Conservation (phyloP, 1,140 invertebrate genomes). For the Lasaia peninsularis region DNA sequence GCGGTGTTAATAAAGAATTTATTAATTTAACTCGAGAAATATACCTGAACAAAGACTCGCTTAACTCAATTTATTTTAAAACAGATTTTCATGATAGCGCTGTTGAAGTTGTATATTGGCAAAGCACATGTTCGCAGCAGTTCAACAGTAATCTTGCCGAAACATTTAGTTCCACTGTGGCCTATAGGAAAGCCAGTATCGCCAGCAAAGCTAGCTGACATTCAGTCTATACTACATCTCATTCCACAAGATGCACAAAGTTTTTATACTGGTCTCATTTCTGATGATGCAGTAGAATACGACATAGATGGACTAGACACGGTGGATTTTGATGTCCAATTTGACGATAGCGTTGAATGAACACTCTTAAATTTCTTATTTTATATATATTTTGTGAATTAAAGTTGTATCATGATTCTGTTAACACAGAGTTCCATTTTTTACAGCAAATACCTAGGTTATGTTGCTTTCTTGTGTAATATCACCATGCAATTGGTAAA, state of each 20-base stretch:
- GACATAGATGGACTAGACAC: slow-evolving; percentile 22
- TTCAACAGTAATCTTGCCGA: slow-evolving; percentile 13
- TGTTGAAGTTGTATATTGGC: slow-evolving; percentile 18
- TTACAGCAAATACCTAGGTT: no score
- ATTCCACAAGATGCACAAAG: no score
- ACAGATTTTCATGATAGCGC: slow-evolving; percentile 9
- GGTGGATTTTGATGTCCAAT: slow-evolving; percentile 21
- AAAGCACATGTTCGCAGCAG: slow-evolving; percentile 20
- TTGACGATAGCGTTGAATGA: slow-evolving; percentile 20
- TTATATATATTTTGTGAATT: no score
- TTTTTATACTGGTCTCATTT: no score
- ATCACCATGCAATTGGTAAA: no score
- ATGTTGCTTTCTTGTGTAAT: no score
- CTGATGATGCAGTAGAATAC: slow-evolving; percentile 23
- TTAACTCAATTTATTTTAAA: no score
- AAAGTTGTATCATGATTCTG: no score
- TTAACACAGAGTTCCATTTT: no score
- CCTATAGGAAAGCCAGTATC: slow-evolving; percentile 18
- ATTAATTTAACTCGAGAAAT: slow-evolving; percentile 21
- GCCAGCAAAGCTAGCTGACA: no score
- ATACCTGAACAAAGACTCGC: slow-evolving; percentile 17
- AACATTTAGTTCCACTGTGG: slow-evolving; percentile 17
- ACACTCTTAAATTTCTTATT: no score
- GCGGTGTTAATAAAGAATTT: slow-evolving; percentile 20
- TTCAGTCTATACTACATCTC: no score